Percentiles rank a stretch among this genome's conserved stretches.
Conservation (phyloP, 2,888 invertebrate genomes). For the Sturmia bella region DNA sequence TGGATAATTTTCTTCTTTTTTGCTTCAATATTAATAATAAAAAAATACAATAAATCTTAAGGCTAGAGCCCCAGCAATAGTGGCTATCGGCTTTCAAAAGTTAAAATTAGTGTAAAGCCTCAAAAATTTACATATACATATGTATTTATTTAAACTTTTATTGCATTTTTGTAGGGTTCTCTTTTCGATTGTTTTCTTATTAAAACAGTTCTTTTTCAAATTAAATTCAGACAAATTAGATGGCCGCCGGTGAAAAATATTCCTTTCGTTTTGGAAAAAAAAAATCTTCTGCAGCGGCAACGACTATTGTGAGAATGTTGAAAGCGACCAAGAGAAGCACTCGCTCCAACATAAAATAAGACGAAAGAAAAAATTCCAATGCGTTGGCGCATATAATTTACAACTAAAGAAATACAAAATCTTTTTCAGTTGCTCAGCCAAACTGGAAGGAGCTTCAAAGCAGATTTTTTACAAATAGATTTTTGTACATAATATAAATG, state of each 20-base stretch:
- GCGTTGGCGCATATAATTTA: conserved; percentile 66
- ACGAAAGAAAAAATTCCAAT: conserved; percentile 44
- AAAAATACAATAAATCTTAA: too few species aligned
- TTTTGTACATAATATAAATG: conserved; percentile 30
- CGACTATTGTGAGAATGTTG: conserved; percentile 3
- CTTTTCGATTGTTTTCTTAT: too few species aligned
- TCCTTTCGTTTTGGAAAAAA: conserved; percentile 18
- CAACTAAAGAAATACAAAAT: neutral
- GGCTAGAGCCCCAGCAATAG: too few species aligned
- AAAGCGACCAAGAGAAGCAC: conserved; percentile 26
- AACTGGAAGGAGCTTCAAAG: conserved; percentile 51
- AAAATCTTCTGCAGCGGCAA: conserved; percentile 6
- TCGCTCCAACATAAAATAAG: conserved; percentile 11
- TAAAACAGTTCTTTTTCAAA: too few species aligned
- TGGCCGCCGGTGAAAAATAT: conserved; percentile 31
- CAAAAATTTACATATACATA: conserved; percentile 2
- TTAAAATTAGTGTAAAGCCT: too few species aligned
- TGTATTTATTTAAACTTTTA: neutral
- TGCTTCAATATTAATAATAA: too few species aligned
- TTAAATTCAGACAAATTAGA: too few species aligned
- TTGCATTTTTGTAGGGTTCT: too few species aligned
- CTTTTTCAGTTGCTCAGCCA: neutral
- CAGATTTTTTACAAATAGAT: conserved; percentile 8
- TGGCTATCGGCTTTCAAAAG: too few species aligned
- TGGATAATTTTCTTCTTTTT: too few species aligned